Conservation (phyloP, 1,140 invertebrate genomes). For the Gonioctena quinquepunctata region DNA sequence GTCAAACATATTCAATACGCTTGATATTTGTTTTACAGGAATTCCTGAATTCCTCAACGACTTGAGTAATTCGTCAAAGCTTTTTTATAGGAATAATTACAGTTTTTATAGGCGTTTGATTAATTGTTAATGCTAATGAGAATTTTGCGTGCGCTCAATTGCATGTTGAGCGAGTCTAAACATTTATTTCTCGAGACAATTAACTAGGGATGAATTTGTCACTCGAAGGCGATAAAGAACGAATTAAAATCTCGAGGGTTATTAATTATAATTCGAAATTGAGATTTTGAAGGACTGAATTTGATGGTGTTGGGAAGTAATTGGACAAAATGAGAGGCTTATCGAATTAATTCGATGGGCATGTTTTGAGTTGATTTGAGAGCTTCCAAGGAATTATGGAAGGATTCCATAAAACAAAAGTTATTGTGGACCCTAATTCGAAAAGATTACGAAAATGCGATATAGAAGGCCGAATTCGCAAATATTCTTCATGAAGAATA, state of each 20-base stretch:
- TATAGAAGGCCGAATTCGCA: no score
- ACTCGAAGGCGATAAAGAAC: conserved; percentile 4
- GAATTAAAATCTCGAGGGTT: neutral
- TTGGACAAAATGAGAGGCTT: neutral
- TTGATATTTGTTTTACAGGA: no score
- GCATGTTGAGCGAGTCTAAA: conserved; percentile 6
- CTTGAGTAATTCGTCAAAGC: neutral
- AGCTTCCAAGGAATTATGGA: no score
- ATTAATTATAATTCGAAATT: neutral
- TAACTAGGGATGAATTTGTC: conserved; percentile 5
- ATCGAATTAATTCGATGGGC: neutral
- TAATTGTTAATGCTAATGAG: conserved; percentile 7
- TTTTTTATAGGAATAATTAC: neutral
- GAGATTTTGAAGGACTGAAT: no score
- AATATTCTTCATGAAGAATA: no score
- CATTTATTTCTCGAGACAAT: conserved; percentile 8
- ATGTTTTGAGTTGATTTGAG: no score
- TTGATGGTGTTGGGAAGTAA: neutral
- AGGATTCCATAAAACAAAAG: no score
- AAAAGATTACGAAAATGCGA: no score
- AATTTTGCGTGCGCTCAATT: conserved; percentile 9
- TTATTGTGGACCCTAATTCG: no score
- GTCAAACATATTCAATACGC: no score
- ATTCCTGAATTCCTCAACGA: no score
- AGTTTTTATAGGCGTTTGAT: conserved; percentile 1